phyloP scores from a whole-genome alignment of 2,888 invertebrate species.

The Magallana nippona region DNA sequence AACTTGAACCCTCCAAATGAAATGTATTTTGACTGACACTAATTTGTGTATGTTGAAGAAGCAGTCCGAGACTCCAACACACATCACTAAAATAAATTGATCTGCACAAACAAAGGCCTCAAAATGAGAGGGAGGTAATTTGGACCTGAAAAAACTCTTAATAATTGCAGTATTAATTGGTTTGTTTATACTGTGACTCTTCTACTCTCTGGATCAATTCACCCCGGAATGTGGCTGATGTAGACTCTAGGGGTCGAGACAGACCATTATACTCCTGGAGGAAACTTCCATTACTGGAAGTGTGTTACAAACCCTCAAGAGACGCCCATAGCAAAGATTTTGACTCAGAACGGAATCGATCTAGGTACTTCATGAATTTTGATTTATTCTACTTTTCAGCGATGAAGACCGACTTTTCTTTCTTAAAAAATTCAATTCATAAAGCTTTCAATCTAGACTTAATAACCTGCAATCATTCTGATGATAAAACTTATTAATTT shows the following conservation, averaged over 20 bases:
- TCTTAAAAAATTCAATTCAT: neutral
- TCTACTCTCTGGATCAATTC: slow-evolving; percentile 9
- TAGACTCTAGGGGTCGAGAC: neutral
- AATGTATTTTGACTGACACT: neutral
- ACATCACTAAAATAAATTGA: neutral
- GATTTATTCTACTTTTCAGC: neutral
- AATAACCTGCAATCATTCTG: no score
- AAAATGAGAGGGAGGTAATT: neutral
- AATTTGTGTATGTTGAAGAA: neutral
- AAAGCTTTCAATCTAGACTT: no score
- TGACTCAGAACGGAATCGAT: neutral
- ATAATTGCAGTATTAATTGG: neutral
- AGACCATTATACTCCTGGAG: neutral
- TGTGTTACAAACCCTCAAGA: neutral
- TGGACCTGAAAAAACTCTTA: neutral
- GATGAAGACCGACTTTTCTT: neutral
- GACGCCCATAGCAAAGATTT: neutral
- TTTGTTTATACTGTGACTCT: neutral
- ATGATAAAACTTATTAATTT: no score
- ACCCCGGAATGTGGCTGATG: slow-evolving; percentile 16
- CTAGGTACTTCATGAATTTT: neutral
- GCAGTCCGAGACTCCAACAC: neutral
- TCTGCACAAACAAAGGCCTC: neutral
- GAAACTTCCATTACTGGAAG: slow-evolving; percentile 1
- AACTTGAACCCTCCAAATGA: neutral